Conservation (phyloP, 1,140 invertebrate species). For the Diachasma alloeum region DNA sequence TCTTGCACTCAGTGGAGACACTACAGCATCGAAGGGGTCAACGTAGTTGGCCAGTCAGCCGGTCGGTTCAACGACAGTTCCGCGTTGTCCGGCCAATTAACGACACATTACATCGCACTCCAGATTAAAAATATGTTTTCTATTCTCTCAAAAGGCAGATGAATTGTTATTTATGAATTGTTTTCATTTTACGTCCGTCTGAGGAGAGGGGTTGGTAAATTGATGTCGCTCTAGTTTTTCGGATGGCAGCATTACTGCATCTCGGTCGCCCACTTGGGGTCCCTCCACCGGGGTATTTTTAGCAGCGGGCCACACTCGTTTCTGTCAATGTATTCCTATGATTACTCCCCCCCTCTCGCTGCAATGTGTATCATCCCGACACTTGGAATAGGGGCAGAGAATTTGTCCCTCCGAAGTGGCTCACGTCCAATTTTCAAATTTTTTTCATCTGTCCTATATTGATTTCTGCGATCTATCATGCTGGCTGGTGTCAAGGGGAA, state of each 20-base stretch:
- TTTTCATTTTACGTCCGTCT: not conserved
- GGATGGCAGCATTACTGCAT: conserved; percentile 27
- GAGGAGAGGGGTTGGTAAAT: conserved; percentile 11
- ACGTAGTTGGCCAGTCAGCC: conserved; percentile 6
- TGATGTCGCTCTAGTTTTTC: conserved; percentile 35
- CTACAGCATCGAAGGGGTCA: conserved; percentile 8
- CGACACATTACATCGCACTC: conserved; percentile 9
- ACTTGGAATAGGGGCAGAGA: not conserved
- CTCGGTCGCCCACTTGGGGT: conserved; percentile 35
- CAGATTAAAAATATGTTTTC: not conserved
- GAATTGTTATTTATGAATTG: not conserved
- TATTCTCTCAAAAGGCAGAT: not conserved
- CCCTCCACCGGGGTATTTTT: conserved; percentile 30
- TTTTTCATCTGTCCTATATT: not conserved
- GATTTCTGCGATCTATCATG: not conserved
- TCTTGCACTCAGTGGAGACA: conserved; percentile 5
- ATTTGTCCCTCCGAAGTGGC: not conserved
- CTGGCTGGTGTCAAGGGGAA: not conserved
- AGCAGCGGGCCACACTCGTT: conserved; percentile 27
- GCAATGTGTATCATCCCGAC: not conserved
- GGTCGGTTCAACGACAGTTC: conserved; percentile 19
- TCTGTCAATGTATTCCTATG: conserved; percentile 30
- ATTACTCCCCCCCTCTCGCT: conserved; percentile 16
- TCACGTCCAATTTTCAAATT: not conserved
- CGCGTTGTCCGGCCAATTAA: conserved; percentile 29